These are phyloP conservation scores for Hoplostethus mediterraneus DNA, from an alignment of 2,797 vertebrate genomes.

Conservation along the genomic window DNA sequence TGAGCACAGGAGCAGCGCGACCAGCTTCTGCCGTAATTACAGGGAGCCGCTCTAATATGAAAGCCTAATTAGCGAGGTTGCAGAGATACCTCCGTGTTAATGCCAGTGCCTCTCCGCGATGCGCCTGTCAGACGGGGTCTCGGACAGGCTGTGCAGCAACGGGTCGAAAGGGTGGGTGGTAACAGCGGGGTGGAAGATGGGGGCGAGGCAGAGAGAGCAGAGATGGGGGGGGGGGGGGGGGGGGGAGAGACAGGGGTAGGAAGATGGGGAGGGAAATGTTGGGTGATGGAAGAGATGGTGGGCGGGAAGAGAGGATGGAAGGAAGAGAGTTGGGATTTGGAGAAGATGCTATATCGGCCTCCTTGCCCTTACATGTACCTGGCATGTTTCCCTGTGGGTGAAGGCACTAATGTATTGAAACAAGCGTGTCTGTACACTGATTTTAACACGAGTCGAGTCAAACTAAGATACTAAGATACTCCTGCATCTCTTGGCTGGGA, in stretches of 20 bases:
- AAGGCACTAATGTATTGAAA: no score
- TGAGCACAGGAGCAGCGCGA: conserved; percentile 58
- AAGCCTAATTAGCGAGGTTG: conserved; percentile 80
- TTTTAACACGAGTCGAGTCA: not conserved
- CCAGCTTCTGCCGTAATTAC: conserved; percentile 77
- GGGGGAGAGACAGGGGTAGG: no score
- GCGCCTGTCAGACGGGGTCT: conserved; percentile 54
- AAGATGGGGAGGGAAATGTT: not conserved
- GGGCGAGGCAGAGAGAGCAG: not conserved
- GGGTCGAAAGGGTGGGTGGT: conserved; percentile 65
- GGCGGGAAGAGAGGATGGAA: not conserved
- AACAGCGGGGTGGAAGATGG: conserved; percentile 13
- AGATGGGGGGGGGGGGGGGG: not conserved
- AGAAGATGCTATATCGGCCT: not conserved
- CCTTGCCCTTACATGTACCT: not conserved
- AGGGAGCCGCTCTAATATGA: conserved; percentile 75
- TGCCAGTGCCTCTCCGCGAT: conserved; percentile 64
- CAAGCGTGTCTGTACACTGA: not conserved
- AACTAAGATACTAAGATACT: not conserved
- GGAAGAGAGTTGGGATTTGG: not conserved
- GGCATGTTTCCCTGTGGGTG: not conserved
- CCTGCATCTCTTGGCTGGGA: not conserved
- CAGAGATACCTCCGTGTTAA: conserved; percentile 73
- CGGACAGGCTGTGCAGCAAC: conserved; percentile 45
- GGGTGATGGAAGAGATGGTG: not conserved